Percentiles rank a stretch among this genome's conserved stretches.
phyloP scores from a whole-genome alignment of 2,888 invertebrate species.

The Branchinecta sandiegonensis region DNA sequence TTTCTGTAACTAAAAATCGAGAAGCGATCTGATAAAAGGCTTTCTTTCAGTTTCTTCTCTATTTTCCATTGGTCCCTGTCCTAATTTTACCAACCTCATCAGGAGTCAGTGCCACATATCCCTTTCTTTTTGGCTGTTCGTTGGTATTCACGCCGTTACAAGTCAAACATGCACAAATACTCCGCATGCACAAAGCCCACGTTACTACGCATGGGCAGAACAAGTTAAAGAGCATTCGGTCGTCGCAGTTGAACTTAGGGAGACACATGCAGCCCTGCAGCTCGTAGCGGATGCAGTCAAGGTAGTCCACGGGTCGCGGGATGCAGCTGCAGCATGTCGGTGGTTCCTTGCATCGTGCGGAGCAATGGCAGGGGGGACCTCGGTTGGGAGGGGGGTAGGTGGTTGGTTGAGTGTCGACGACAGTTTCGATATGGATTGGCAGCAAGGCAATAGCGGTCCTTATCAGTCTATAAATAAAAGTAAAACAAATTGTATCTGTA shows the following conservation, averaged over 20 bases:
- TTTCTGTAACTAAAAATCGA: no score
- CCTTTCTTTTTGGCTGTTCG: no score
- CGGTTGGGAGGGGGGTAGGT: no score
- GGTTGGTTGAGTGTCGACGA: no score
- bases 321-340: neutral
- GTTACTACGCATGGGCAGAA: constrained; percentile 4
- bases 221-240: neutral
- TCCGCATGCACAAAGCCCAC: neutral
- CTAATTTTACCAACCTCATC: neutral
- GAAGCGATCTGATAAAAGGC: no score
- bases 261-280: neutral
- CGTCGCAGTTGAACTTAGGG: constrained; percentile 6
- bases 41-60: neutral
- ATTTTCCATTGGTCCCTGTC: constrained; percentile 14
- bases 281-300: neutral
- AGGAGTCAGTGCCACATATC: no score
- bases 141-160: no score
- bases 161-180: neutral
- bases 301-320: neutral
- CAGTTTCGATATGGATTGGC: no score
- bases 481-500: no score
- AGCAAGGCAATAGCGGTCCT: no score
- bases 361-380: neutral
- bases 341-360: neutral
- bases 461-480: no score